Percentiles rank a stretch among this genome's conserved stretches.
Conservation (phyloP, 2,797 vertebrate species). For the Anableps anableps region DNA sequence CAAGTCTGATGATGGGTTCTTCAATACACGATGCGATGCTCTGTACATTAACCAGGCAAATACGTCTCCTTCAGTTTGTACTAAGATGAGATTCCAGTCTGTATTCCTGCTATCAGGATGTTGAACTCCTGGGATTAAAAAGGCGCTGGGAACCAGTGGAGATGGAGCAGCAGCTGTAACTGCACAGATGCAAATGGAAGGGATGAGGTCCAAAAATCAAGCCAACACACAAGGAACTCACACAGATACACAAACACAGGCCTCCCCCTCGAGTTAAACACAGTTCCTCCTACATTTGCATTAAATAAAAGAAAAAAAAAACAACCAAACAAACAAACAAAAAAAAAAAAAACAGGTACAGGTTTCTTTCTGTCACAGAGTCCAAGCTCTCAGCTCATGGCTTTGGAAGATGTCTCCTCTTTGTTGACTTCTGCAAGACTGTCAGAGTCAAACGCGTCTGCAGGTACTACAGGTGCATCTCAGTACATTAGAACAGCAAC, state of each 20-base stretch:
- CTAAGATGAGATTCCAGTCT: conserved; percentile 25
- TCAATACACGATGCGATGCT: conserved; percentile 36
- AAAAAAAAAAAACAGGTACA: neutral
- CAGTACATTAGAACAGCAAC: neutral
- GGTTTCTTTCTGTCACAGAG: conserved; percentile 48
- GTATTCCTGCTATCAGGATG: conserved; percentile 49
- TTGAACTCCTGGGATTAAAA: conserved; percentile 32
- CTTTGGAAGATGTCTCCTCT: conserved; percentile 48
- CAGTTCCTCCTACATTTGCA: conserved; percentile 44
- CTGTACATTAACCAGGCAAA: conserved; percentile 55
- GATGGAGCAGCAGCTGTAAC: conserved; percentile 53
- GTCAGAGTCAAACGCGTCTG: conserved; percentile 36
- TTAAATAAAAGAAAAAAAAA: conserved; percentile 11
- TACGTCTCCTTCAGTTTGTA: conserved; percentile 9
- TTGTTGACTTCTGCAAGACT: conserved; percentile 59
- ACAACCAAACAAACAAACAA: no score
- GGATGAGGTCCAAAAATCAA: conserved; percentile 60
- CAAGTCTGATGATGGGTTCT: conserved; percentile 27
- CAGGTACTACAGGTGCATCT: neutral
- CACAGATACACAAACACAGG: conserved; percentile 39
- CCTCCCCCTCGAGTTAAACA: conserved; percentile 23
- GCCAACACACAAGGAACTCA: conserved; percentile 48
- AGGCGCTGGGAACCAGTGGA: conserved; percentile 24
- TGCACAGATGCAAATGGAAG: conserved; percentile 63
- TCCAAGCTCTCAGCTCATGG: conserved; percentile 29